Conservation (phyloP, 2,113 vertebrate genomes). For the Centropristis striata region DNA sequence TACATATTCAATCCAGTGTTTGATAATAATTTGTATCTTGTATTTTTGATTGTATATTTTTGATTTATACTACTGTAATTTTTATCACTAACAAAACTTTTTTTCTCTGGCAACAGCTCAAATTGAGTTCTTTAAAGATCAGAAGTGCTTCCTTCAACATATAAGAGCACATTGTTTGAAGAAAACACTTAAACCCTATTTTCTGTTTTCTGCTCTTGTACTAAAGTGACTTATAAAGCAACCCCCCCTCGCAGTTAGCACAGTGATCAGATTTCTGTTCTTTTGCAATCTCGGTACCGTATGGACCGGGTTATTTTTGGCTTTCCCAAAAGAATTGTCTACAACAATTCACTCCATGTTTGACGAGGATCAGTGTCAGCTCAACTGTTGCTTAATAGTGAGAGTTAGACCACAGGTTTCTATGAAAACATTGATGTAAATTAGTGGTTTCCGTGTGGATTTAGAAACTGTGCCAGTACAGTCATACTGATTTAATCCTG, state of each 20-base stretch:
- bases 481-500: slow-evolving; percentile 21
- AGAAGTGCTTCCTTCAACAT: slow-evolving; percentile 6
- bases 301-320: slow-evolving; percentile 23
- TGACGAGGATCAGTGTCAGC: slow-evolving; percentile 15
- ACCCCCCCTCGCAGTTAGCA: slow-evolving; percentile 3
- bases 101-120: not conserved
- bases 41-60: not conserved
- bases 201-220: slow-evolving; percentile 1
- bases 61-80: not conserved
- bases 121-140: not conserved
- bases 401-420: slow-evolving; percentile 19
- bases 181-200: not conserved
- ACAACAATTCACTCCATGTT: slow-evolving; percentile 35
- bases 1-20: slow-evolving; percentile 3
- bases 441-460: slow-evolving; percentile 43
- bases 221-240: slow-evolving; percentile 18
- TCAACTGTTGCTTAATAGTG: slow-evolving; percentile 33
- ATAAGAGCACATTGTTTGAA: not conserved
- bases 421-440: slow-evolving; percentile 41
- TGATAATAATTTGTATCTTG: not conserved
- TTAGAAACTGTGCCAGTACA: slow-evolving; percentile 32
- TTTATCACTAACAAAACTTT: not conserved
- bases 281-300: slow-evolving; percentile 42
- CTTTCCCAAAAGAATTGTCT: slow-evolving; percentile 24
- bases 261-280: slow-evolving; percentile 33